Percentiles rank a stretch among this genome's conserved stretches.
Conservation (phyloP, 2,113 vertebrate species). For the Alexandromys fortis region DNA sequence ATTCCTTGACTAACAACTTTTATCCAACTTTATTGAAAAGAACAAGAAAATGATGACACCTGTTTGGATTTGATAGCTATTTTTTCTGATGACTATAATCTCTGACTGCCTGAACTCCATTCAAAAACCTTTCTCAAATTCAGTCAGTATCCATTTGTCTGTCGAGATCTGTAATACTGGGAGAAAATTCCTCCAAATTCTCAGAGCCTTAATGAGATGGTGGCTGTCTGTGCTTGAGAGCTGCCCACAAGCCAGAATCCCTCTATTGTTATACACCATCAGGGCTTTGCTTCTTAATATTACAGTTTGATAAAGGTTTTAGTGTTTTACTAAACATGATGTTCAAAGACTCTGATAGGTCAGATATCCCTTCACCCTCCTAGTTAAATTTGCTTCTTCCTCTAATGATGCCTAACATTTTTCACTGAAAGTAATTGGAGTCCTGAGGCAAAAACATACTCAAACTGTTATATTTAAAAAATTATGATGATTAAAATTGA, state of each 20-base stretch:
- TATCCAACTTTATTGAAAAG: conserved; percentile 31
- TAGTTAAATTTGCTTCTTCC: conserved; percentile 34
- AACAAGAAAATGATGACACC: background rate
- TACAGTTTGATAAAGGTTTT: conserved; percentile 20
- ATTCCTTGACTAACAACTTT: background rate
- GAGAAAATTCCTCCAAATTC: background rate
- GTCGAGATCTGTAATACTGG: background rate
- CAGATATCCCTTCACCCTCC: background rate
- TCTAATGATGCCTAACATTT: conserved; percentile 37
- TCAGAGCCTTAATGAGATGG: conserved; percentile 11
- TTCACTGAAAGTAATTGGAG: conserved; percentile 44
- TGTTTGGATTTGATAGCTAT: background rate
- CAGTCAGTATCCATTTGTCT: background rate
- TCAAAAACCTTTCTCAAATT: conserved; percentile 6
- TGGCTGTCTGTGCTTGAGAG: background rate
- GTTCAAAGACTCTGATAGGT: conserved; percentile 37
- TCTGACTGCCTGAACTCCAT: background rate
- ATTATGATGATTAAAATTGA: conserved; percentile 29
- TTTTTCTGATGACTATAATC: background rate
- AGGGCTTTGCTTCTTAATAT: background rate
- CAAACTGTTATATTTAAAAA: conserved; percentile 1
- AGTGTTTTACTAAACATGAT: conserved; percentile 43
- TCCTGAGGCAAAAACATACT: conserved; percentile 44
- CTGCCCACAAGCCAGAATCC: background rate
- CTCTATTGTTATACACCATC: background rate